Conservation (phyloP, 2,113 vertebrate genomes). For the Bagarius yarrelli region DNA sequence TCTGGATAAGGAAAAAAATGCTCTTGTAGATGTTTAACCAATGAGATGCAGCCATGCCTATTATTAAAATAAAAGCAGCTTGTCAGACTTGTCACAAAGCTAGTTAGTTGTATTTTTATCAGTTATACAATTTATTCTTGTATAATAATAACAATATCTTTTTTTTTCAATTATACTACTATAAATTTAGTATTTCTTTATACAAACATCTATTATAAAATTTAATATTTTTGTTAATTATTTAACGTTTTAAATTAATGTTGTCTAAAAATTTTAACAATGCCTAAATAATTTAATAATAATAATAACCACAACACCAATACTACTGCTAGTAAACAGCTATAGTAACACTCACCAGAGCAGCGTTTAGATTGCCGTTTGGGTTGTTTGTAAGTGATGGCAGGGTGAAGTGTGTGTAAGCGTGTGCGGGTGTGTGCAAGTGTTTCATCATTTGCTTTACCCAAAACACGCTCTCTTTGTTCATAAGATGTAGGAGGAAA, state of each 20-base stretch:
- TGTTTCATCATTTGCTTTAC: conserved; percentile 38
- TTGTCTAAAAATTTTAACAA: no score
- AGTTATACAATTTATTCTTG: no score
- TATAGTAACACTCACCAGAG: conserved; percentile 28
- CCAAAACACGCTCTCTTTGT: conserved; percentile 42
- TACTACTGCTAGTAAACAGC: no score
- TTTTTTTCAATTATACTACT: no score
- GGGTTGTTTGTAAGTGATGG: conserved; percentile 1
- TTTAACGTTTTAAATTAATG: no score
- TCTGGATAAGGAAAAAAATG: neutral
- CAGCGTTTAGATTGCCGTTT: neutral
- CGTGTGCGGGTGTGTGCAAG: neutral
- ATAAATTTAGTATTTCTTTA: no score
- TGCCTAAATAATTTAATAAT: no score
- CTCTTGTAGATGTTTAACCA: neutral
- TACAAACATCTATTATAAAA: no score
- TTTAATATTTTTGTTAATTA: no score
- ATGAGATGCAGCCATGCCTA: neutral
- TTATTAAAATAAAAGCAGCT: neutral
- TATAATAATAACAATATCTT: no score
- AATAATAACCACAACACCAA: no score
- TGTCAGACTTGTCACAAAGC: neutral
- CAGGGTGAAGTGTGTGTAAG: conserved; percentile 24
- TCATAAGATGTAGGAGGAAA: conserved; percentile 41
- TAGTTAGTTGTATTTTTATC: no score